Base-by-base conservation (phyloP, 2,888 invertebrate species). In the Saturnia pavonia region DNA sequence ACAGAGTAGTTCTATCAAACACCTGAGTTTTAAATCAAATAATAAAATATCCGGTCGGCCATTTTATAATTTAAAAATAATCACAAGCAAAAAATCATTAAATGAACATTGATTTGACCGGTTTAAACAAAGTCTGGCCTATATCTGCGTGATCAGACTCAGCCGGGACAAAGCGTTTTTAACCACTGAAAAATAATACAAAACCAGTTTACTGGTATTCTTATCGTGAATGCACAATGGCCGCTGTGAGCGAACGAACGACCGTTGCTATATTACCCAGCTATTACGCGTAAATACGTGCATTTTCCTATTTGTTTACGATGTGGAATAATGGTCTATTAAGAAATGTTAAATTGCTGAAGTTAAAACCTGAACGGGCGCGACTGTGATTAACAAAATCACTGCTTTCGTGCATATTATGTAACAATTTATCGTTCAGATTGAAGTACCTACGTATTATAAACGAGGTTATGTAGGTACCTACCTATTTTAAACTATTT, bases 171-270 rank as follows among this genome's bases (percentile, higher is more conserved):
- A 82, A 81, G 72, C 73, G 70, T 72, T 74, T 76, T 73, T 48
- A 75, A 79, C 83, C 78, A 80, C 82, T 81, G 82, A 84, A 85
- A 85, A 86, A 86, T 82, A 84, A 85, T 83, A 78, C 76, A 76
- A 71, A 65, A 65, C 65, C 65, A 34, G 72, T 75, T 72, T 73
- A 74, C 81, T 85, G 84, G 80, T 72, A 83, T 85, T 74, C 79
- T 87, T 86, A 87, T 88, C 87, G 87, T 74, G 72, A 71, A 71
- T 75, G 77, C 82, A 87, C 86, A 88, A 88, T 88, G 83, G 80
- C 71, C 66, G 70, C 69, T 70, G n/a, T 22, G 54, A 54, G 43
- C 43, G 43, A 43, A 43, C 48, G 25, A 14, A 22, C 11, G 54
- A 9, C n/a, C 54, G 34, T n/a, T 40, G 75, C 75, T 72, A 70